phyloP scores from a whole-genome alignment of 2,888 invertebrate genomes.

The Cheilosia grossa region DNA sequence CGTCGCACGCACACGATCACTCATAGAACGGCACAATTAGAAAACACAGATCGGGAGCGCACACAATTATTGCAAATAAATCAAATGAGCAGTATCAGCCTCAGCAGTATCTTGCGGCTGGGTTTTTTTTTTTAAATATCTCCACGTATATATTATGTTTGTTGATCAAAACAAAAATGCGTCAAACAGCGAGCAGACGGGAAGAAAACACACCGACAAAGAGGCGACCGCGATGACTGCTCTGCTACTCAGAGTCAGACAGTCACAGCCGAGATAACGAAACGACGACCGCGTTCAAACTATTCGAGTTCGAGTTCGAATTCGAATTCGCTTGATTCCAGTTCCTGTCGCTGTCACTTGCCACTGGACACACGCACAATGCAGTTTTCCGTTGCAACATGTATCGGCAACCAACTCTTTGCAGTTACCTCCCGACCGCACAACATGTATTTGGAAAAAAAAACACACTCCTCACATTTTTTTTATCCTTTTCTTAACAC shows the following conservation, averaged over 20 bases:
- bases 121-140: neutral
- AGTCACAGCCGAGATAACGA: neutral
- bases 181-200: conserved; percentile 9
- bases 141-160: neutral
- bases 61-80: conserved; percentile 37
- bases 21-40: conserved; percentile 37
- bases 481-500: neutral
- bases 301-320: too few relatives aligned
- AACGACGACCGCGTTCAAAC: neutral
- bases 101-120: too few relatives aligned
- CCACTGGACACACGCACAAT: conserved; percentile 9
- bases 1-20: conserved; percentile 34
- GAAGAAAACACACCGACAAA: conserved; percentile 4
- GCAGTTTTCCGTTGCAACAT: conserved; percentile 37
- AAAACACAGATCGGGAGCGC: conserved; percentile 7
- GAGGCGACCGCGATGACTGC: neutral
- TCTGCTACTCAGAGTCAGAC: neutral
- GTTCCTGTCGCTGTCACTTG: neutral
- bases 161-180: conserved; percentile 50
- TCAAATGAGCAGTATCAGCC: conserved; percentile 17
- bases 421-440: neutral
- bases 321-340: conserved; percentile 5
- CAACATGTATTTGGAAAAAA: neutral
- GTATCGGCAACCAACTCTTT: conserved; percentile 3
- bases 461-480: neutral